Evolutionary conservation across 2,888 invertebrate species (phyloP).

Genomic region (Acanthopleura granulata): DNA sequence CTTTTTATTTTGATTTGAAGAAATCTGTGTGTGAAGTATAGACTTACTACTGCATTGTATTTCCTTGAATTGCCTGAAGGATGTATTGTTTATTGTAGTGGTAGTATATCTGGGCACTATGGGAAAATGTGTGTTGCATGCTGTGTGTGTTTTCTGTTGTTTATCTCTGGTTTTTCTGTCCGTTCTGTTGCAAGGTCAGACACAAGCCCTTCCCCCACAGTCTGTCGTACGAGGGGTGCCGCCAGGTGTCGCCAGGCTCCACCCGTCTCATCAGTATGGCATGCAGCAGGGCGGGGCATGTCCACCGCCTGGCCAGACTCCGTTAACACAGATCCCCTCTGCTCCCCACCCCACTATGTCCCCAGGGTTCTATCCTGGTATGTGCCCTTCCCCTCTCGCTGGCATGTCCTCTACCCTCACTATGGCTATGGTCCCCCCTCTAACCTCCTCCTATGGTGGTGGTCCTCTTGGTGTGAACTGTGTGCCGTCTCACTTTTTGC

Average conservation of each 20-base stretch:
- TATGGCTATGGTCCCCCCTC: slow-evolving; percentile 20
- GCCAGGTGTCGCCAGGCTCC: slow-evolving; percentile 31
- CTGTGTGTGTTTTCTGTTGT: background rate
- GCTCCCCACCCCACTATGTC: slow-evolving; percentile 32
- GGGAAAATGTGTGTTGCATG: too few species aligned
- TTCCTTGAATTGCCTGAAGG: too few species aligned
- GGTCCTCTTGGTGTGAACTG: too few species aligned
- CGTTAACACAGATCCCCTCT: slow-evolving; percentile 25
- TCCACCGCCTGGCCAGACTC: background rate
- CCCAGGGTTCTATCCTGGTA: slow-evolving; percentile 11
- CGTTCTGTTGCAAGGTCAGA: slow-evolving; percentile 21
- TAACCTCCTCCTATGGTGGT: too few species aligned
- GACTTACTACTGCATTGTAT: too few species aligned
- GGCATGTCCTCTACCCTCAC: slow-evolving; percentile 35
- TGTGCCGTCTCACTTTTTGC: too few species aligned
- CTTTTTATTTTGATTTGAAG: too few species aligned
- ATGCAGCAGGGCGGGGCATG: background rate
- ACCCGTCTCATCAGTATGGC: slow-evolving; percentile 2
- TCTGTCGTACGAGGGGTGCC: slow-evolving; percentile 25
- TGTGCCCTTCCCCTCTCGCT: slow-evolving; percentile 29
- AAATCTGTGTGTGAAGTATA: too few species aligned
- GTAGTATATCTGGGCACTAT: too few species aligned
- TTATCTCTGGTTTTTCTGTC: background rate
- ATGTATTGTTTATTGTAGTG: too few species aligned
- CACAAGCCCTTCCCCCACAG: slow-evolving; percentile 28